Base-by-base conservation (phyloP, 2,797 vertebrate genomes). In the Alfaro cultratus region DNA sequence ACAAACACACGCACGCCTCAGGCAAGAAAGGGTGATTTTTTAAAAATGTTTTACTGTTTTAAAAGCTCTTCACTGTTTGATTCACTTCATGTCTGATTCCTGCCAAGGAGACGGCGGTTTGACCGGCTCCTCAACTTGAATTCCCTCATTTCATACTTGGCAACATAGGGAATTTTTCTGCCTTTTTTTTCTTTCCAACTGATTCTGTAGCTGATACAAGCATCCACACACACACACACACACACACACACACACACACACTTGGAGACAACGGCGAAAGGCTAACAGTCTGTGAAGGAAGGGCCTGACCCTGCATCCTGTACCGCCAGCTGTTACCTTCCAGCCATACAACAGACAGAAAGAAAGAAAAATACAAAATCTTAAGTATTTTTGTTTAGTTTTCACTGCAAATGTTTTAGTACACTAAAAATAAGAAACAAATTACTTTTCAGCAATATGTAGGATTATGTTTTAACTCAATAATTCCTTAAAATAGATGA, bases 251-350 rank as follows among this genome's bases (percentile, higher is more conserved):
- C 72, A 78, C 23, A 74, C 77, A 57, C 73, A 85, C 72, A 80
- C 23, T 16, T 8, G 45, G 23, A 43, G 26, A 79, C 34, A 67
- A 41, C 55, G 76, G n/a, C 80, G 72, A 81, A 82, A 86, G 67
- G 68, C 41, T 88, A 87, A 91, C 84, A 87, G 88, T 82, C 74
- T 88, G 76, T 89, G 80, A 89, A 93, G 92, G 94, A 95, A 88
- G 75, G 85, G 90, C 92, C 93, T 94, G 87, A 84, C 36, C 64
- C 73, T 78, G 81, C 84, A 92, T 95, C 93, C 93, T 93, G 93
- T 79, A 60, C 45, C 41, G 74, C 78, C 93, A 93, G 92, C 93
- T 93, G 94, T 83, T 92, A 86, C 91, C 91, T 81, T 86, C 34
- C n/a, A 84, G 91, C 23, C 51, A n/a, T 26, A 4, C 3, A 23